A percentile compares a stretch with the other conserved stretches of the same genome.
phyloP scores from a whole-genome alignment of 1,140 invertebrate genomes.

The Drosophila pseudoobscura region DNA sequence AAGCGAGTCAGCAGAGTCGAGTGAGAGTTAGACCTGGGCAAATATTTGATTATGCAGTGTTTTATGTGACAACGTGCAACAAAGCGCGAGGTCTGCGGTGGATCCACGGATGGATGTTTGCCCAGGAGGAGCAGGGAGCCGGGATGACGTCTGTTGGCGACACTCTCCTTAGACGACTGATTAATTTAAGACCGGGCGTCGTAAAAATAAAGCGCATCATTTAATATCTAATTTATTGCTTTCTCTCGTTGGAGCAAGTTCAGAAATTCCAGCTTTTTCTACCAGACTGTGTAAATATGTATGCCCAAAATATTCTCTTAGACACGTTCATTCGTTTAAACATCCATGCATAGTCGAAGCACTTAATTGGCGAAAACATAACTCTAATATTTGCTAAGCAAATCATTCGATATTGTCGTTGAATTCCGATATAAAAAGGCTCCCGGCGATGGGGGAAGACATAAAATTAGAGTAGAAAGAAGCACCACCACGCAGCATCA shows the following conservation, averaged over 20 bases:
- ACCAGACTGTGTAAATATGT: conserved; percentile 41
- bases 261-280: conserved; percentile 31
- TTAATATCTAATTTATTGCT: conserved; percentile 30
- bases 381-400: conserved; percentile 35
- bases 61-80: conserved; percentile 64
- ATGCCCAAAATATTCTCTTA: conserved; percentile 27
- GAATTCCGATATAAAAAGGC: conserved; percentile 20
- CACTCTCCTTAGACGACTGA: conserved; percentile 8
- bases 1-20: conserved; percentile 33
- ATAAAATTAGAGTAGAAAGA: conserved; percentile 10
- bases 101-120: conserved; percentile 42
- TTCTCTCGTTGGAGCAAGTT: neutral
- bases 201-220: conserved; percentile 44
- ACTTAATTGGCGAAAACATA: conserved; percentile 36
- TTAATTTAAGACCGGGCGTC: conserved; percentile 59
- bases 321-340: neutral
- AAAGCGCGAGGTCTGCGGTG: conserved; percentile 4
- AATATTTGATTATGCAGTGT: conserved; percentile 80
- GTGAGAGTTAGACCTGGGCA: conserved; percentile 30
- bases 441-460: neutral
- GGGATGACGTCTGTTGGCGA: conserved; percentile 6
- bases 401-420: conserved; percentile 25
- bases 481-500: neutral
- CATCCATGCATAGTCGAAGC: neutral
- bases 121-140: conserved; percentile 6